Conservation (phyloP, 2,113 vertebrate species). For the Diphyllodes magnificus region DNA sequence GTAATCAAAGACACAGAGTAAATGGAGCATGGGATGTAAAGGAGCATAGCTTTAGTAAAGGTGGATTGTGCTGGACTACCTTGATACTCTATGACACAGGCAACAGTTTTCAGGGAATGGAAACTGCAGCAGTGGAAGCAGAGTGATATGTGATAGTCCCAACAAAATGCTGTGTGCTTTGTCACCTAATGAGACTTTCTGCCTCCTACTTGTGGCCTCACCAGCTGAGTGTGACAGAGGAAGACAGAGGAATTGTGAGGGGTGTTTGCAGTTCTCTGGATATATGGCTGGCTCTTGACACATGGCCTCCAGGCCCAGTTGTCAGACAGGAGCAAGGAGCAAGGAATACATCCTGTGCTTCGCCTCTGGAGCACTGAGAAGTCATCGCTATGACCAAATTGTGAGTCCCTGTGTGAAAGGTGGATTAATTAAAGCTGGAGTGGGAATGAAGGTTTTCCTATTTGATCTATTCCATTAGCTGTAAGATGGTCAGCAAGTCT, state of each 20-base stretch:
- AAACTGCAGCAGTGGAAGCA: not conserved
- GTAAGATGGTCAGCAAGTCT: not conserved
- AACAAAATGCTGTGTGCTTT: not conserved
- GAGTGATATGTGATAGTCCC: not conserved
- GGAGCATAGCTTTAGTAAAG: not conserved
- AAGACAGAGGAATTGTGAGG: not conserved
- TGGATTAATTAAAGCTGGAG: not conserved
- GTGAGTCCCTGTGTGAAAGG: not conserved
- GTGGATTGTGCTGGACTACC: not conserved
- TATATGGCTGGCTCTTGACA: not conserved
- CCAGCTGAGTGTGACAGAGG: not conserved
- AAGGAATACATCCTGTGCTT: not conserved
- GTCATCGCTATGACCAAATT: not conserved
- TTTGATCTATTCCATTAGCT: not conserved
- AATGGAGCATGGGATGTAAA: not conserved
- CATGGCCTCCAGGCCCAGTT: rapidly evolving
- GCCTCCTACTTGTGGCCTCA: not conserved
- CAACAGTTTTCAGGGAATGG: not conserved
- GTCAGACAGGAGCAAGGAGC: not conserved
- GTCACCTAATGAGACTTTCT: not conserved
- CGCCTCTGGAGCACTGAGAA: not conserved
- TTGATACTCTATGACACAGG: rapidly evolving
- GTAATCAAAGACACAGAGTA: not conserved
- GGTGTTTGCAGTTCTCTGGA: not conserved
- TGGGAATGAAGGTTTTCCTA: not conserved